These are phyloP conservation scores for Sphaerophoria taeniata DNA, from an alignment of 2,888 invertebrate genomes.

Conservation along the genomic window DNA sequence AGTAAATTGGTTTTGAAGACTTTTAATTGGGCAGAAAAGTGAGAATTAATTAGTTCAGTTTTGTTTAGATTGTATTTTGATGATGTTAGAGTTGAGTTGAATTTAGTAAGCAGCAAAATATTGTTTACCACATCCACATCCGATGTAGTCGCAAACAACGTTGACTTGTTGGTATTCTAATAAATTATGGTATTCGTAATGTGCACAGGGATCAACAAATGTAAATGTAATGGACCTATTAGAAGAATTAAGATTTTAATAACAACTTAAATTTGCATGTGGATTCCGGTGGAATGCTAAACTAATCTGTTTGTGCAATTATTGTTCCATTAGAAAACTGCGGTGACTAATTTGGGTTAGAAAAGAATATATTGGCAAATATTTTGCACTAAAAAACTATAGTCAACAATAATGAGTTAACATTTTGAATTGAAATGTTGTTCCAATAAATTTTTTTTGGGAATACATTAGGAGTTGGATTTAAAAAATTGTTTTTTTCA, in stretches of 20 bases:
- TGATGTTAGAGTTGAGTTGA: not conserved
- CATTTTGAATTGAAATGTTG: no score
- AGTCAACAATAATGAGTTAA: no score
- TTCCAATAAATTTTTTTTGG: no score
- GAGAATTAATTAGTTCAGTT: slow-evolving; percentile 3
- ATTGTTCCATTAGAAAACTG: no score
- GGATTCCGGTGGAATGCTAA: slow-evolving; percentile 1
- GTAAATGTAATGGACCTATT: not conserved
- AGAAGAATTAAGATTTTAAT: not conserved
- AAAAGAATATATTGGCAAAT: no score
- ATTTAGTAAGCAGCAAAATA: not conserved
- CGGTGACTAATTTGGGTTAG: no score
- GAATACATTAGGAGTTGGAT: no score
- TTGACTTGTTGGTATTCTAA: not conserved
- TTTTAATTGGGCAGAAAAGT: not conserved
- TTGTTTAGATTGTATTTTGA: not conserved
- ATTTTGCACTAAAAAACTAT: no score
- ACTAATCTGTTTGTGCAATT: not conserved
- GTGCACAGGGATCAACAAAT: slow-evolving; percentile 2
- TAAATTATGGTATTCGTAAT: not conserved
- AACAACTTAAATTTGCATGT: not conserved
- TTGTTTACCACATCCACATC: not conserved
- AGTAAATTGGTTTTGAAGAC: slow-evolving; percentile 1
- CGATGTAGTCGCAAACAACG: not conserved
- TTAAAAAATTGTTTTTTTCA: no score